Evolutionary conservation across 2,113 vertebrate genomes (phyloP).

Genomic region (Setophaga kirtlandii): DNA sequence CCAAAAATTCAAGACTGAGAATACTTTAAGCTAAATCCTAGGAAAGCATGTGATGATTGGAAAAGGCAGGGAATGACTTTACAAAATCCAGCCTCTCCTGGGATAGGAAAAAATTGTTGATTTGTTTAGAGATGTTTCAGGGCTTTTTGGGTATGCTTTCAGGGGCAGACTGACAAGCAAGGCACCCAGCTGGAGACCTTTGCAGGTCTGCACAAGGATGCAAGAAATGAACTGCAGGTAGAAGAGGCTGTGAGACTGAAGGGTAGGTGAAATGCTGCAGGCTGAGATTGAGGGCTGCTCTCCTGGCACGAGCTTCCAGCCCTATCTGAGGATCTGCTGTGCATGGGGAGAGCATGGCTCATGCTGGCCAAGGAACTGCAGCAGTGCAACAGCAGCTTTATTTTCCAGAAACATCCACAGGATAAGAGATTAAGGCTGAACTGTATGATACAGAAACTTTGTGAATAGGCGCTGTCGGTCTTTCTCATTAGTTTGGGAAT

Average conservation of each 20-base stretch:
- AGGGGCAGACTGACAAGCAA: not conserved
- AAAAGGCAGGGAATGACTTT: not conserved
- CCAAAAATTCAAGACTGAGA: not conserved
- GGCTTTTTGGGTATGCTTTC: not conserved
- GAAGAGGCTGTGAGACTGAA: not conserved
- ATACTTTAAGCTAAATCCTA: not conserved
- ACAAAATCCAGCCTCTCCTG: not conserved
- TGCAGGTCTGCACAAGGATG: not conserved
- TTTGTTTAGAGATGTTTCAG: not conserved
- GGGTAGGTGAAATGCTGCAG: not conserved
- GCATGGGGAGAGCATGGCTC: not conserved
- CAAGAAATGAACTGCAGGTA: not conserved
- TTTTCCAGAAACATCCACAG: not conserved
- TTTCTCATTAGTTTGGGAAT: constrained; percentile 39
- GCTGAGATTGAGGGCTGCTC: not conserved
- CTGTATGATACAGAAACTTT: not conserved
- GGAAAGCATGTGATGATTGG: not conserved
- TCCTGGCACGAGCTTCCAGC: not conserved
- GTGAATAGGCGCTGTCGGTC: not conserved
- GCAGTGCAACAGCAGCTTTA: not conserved
- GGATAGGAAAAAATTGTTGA: not conserved
- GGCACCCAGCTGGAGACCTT: not conserved
- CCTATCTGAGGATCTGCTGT: not conserved
- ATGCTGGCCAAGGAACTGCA: not conserved
- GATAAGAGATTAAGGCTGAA: not conserved